Base-by-base conservation (phyloP, 1,140 invertebrate genomes). In the Bombus waltoni region DNA sequence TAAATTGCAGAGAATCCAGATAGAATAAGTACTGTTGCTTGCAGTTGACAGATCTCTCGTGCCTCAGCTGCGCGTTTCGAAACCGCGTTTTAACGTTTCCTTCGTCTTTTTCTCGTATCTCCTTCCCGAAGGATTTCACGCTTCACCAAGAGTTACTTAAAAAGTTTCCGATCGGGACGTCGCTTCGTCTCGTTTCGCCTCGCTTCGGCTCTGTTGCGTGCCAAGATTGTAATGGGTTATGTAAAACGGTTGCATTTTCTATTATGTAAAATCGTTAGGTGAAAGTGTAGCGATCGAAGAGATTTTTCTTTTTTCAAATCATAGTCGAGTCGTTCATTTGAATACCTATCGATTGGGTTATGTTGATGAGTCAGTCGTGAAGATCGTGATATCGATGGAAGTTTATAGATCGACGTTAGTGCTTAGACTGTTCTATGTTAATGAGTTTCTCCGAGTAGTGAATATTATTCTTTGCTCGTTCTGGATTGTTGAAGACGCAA, bases 41-140 rank as follows among this genome's bases (percentile, higher is more conserved):
- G 76, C 76, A 79, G 53, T 84, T 79, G 83, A 84, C 83, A 80
- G 83, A 72, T 72, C 13, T 80, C 68, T 72, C 40, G 83, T 79
- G 53, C 35, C 5, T 13, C 25, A 0, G 42, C 13, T n/a, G 4
- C n/a, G 2, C 8, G 9, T 84, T 44, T 81, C 35, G 13, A 66
- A 57, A 38, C 10, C 1, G 18, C 10, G 25, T n/a, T 85, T 57
- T 15, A 18, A 1, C 2, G 3, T 9, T 35, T 62, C 25, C n/a
- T 40, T 11, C 22, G 25, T 57, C 28, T 59, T 47, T 32, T 40
- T n/a, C 11, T n/a, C 28, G n/a, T n/a, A 35, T 13, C 8, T 68
- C 38, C 25, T 25, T 28, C 5, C 13, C 2, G 11, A 15, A 71
- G 25, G 38, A 28, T 71, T 40, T 13, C 25, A 71, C 68, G 35